phyloP scores from a whole-genome alignment of 1,140 invertebrate species.

The Musca vetustissima region DNA sequence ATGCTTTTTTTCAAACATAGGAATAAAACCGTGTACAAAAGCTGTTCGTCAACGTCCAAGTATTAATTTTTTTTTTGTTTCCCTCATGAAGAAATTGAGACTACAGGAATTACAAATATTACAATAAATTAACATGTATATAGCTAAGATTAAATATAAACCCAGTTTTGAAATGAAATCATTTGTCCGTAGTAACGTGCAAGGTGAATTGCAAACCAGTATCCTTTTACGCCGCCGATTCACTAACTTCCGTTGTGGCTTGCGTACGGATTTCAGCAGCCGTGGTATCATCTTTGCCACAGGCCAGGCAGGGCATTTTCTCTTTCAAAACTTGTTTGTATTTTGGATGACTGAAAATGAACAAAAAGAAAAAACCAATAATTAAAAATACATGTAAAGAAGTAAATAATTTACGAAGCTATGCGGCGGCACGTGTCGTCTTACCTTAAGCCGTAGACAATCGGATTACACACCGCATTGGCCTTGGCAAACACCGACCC shows the following conservation, averaged over 20 bases:
- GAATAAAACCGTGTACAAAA: no score
- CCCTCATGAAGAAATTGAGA: no score
- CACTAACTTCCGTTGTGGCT: slow-evolving; percentile 49
- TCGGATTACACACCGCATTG: slow-evolving; percentile 69
- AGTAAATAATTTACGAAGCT: no score
- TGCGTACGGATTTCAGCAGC: slow-evolving; percentile 57
- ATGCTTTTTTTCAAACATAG: no score
- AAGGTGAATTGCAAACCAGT: no score
- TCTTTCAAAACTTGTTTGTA: slow-evolving; percentile 63
- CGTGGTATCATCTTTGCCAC: slow-evolving; percentile 59
- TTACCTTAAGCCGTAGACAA: slow-evolving; percentile 63
- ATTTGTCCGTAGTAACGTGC: not conserved
- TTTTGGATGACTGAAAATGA: slow-evolving; percentile 67
- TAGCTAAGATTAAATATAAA: no score
- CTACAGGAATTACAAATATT: no score
- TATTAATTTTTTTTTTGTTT: no score
- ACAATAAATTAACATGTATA: no score
- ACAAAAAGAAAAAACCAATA: not conserved
- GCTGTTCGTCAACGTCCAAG: no score
- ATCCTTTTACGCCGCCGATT: slow-evolving; percentile 50
- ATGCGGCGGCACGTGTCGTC: not conserved
- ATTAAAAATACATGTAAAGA: not conserved
- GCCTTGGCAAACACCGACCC: slow-evolving; percentile 70
- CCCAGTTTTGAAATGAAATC: no score
- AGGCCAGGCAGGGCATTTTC: slow-evolving; percentile 59